Evolutionary conservation across 2,888 invertebrate genomes (phyloP), one percentile per base, ranked within the genome.

Genomic region (Sarcophaga rosellei): DNA sequence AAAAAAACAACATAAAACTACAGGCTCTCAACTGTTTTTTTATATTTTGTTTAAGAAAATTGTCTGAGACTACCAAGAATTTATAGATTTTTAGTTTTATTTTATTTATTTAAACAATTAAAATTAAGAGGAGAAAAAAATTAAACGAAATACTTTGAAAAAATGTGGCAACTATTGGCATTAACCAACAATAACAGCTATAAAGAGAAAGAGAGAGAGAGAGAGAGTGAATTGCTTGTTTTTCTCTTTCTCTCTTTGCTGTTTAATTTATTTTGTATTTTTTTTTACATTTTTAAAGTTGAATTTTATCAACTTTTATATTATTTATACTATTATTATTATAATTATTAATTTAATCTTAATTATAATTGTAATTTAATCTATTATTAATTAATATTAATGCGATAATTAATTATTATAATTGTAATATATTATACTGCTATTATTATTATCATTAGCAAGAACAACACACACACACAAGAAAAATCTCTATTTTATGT

Each of bases 291-390:
- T 15, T 68, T 20, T 82, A 88, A 87, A 89, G 89, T 89, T 89
- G 89, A 88, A 88, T 88, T 88, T 88, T 88, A 83, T 89, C 88
- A 89, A 77, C 89, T 88, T 88, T 86, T 80, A 81, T 82, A 83
- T 53, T 85, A 81, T 86, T 84, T 85, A 86, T 85, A 77, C 65
- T 69, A 84, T 73, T 70, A 44, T 68, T 78, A 61, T 85, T 73
- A 53, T 15, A 53, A 53, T 15, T 53, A 17, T 53, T 17, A 53
- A 53, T 53, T 12, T 53, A 53, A 53, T 53, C 4, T 12, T 15
- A 15, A 53, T 53, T 17, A 53, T 53, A 17, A 53, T 53, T 53
- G 2, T 35, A 35, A 35, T 35, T 2, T 10, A 35, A 35, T 8
- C 35, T 35, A 35, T 35, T 35, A 35, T 35, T 35, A 35, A 35